Percentiles rank a stretch among this genome's conserved stretches.
These are phyloP conservation scores for Gymnoscelis rufifasciata DNA, from an alignment of 2,888 invertebrate species.

Conservation along the genomic window DNA sequence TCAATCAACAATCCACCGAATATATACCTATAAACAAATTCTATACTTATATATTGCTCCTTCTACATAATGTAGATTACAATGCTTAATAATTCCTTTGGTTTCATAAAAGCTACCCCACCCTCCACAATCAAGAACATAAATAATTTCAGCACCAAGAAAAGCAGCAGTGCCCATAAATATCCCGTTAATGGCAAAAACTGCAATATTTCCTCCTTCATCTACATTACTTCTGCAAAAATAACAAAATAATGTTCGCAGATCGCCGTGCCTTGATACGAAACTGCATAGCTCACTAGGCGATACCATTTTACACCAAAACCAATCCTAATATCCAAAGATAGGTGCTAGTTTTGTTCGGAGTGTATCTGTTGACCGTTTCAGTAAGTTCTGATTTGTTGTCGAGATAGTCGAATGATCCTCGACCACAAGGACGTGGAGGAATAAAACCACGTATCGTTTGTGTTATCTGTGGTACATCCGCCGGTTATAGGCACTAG, in stretches of 20 bases:
- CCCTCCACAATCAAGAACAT: conserved; percentile 41
- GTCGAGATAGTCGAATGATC: conserved; percentile 67
- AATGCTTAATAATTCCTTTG: not conserved
- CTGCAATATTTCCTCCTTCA: conserved; percentile 63
- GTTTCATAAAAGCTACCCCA: conserved; percentile 16
- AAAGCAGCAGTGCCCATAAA: conserved; percentile 53
- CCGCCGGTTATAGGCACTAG: conserved; percentile 25
- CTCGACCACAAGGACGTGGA: conserved; percentile 62
- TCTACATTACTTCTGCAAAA: conserved; percentile 72
- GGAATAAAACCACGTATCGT: conserved; percentile 62
- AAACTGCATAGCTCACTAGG: conserved; percentile 53
- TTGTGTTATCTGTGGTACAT: conserved; percentile 43
- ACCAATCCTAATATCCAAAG: conserved; percentile 40
- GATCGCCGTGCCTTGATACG: conserved; percentile 61
- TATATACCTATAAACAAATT: no score
- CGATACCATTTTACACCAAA: conserved; percentile 53
- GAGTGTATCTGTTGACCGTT: conserved; percentile 50
- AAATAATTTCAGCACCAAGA: conserved; percentile 62
- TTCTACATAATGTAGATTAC: no score
- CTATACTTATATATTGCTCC: no score
- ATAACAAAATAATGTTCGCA: conserved; percentile 67
- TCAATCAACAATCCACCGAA: no score
- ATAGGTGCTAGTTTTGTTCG: conserved; percentile 48
- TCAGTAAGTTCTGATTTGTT: conserved; percentile 64
- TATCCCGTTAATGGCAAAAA: conserved; percentile 59